Base-by-base conservation (phyloP, 1,140 invertebrate species). In the Asbolus verrucosus region DNA sequence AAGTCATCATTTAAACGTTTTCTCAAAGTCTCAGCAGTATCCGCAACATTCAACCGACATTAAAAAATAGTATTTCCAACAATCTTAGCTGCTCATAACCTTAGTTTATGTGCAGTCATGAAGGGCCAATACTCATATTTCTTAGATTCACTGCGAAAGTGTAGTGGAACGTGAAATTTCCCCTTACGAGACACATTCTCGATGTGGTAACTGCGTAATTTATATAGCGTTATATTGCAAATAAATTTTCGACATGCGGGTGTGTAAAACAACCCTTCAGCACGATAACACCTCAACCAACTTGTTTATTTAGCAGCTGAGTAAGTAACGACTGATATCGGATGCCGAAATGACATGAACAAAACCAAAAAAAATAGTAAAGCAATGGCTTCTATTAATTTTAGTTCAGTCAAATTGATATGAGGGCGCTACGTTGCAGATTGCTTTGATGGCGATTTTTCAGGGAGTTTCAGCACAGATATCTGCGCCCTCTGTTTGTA, bases 161-260 rank as follows among this genome's bases (percentile, higher is more conserved):
- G 19, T 27, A 27, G 21, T 21, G 19, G 11, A 54, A 27, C 46
- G 46, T 54, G 21, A 24, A 54, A 54, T 54, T 27, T 13, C 9
- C n/a, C 19, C 27, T 54, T n/a, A n/a, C n/a, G n/a, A n/a, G n/a
- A 21, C 46, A 54, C 46, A 24, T n/a, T n/a, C n/a, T n/a, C 46
- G 18, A 54, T 27, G 8, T 54, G 27, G n/a, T 11, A 54, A n/a
- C 18, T 13, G 21, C n/a, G 14, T 27, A 54, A 27, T 54, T 27
- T 54, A 54, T 54, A 54, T 19, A 21, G 21, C 46, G 46, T 19
- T 54, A 54, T 54, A 54, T 24, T 54, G 46, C 19, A 27, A 54
- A 54, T 54, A 54, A 54, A 54, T 54, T 21, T 6, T 11, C 19
- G 13, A 24, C 4, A 54, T 46, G 41, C 6, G 46, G 27, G 3